These are phyloP conservation scores for Psococerastis gibbosa DNA, from an alignment of 2,888 invertebrate genomes.

Conservation along the genomic window DNA sequence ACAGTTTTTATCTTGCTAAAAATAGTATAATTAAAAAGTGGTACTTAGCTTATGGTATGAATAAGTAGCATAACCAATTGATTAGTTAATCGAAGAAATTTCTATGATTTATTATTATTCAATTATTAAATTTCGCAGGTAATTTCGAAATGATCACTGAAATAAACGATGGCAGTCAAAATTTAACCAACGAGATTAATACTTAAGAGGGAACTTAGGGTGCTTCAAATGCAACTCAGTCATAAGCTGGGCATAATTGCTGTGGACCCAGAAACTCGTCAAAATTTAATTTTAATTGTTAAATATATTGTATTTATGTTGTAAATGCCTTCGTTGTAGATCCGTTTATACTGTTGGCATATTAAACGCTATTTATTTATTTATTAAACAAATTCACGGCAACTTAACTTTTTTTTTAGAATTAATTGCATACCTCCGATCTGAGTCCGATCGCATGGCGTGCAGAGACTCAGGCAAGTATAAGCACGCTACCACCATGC, in stretches of 20 bases:
- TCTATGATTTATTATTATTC: no score
- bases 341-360: background rate
- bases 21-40: no score
- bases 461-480: no score
- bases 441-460: no score
- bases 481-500: no score
- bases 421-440: no score
- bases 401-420: background rate
- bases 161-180: background rate
- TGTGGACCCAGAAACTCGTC: background rate
- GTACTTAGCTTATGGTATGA: no score
- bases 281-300: background rate
- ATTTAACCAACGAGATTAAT: background rate
- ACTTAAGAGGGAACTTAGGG: no score
- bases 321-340: background rate
- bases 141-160: background rate
- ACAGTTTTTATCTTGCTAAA: no score
- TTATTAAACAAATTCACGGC: background rate
- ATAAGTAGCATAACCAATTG: no score
- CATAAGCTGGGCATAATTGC: background rate
- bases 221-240: no score
- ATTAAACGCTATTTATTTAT: background rate
- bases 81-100: no score
- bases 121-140: background rate
- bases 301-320: background rate